Evolutionary conservation across 2,113 vertebrate genomes (phyloP).

Genomic region (Guaruba guarouba): DNA sequence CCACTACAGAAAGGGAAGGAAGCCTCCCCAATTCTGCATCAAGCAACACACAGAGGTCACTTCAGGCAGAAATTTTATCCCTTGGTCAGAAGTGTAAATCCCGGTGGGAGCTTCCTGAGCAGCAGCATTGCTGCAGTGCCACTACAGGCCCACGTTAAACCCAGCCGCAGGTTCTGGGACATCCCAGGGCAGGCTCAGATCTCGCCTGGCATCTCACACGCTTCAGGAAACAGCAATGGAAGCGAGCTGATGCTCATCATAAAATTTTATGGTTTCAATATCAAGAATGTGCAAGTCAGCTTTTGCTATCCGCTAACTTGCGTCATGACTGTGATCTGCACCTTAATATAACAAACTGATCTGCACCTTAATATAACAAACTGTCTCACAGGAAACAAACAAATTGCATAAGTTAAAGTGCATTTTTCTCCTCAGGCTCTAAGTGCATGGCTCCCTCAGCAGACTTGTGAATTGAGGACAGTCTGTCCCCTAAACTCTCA

Average conservation of each 20-base stretch:
- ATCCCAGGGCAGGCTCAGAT: not conserved
- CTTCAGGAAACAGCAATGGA: not conserved
- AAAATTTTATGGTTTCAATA: not conserved
- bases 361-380: accelerated
- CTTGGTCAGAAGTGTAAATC: not conserved
- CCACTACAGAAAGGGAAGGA: not conserved
- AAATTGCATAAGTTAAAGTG: accelerated
- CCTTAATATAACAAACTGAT: accelerated
- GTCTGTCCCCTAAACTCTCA: not conserved
- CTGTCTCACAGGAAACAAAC: accelerated
- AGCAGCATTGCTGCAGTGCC: not conserved
- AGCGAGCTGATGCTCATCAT: not conserved
- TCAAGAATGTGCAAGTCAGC: not conserved
- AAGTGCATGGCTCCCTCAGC: not conserved
- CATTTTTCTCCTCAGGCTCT: not conserved
- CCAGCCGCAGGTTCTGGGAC: not conserved
- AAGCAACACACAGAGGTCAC: not conserved
- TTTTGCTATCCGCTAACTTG: not conserved
- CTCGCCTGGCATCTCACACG: accelerated
- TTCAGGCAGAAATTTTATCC: not conserved
- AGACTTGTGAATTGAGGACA: not conserved
- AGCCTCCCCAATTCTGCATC: not conserved
- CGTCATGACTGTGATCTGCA: accelerated
- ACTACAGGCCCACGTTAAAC: not conserved
- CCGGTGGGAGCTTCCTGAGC: not conserved